Evolutionary conservation across 1,140 invertebrate genomes (phyloP).

Genomic region (Linepithema humile): DNA sequence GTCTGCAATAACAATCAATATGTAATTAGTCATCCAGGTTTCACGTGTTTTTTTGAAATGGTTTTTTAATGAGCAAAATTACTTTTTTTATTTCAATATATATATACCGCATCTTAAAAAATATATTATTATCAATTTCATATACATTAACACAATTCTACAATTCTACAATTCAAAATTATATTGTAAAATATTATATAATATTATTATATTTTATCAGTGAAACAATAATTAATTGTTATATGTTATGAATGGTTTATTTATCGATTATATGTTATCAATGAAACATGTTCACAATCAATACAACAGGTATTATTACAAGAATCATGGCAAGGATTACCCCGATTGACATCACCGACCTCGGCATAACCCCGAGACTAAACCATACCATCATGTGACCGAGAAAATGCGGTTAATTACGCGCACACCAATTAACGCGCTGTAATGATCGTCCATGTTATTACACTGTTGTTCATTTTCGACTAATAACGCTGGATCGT

Average conservation of each 20-base stretch:
- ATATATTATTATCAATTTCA: too few species aligned
- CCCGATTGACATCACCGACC: background rate
- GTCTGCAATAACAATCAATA: background rate
- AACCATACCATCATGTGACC: background rate
- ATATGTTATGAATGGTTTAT: background rate
- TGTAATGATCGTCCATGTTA: background rate
- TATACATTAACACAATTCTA: too few species aligned
- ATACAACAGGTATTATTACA: background rate
- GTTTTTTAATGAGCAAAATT: background rate
- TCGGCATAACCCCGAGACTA: background rate
- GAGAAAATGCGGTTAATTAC: slow-evolving; percentile 50
- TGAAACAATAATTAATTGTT: too few species aligned
- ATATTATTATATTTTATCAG: too few species aligned
- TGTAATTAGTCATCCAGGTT: background rate
- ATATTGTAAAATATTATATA: too few species aligned
- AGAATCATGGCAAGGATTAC: background rate
- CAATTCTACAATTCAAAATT: too few species aligned
- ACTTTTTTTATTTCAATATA: background rate
- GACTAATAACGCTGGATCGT: background rate
- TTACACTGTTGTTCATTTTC: slow-evolving; percentile 13
- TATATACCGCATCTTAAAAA: background rate
- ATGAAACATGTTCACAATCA: background rate
- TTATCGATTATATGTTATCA: background rate
- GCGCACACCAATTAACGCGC: slow-evolving; percentile 20
- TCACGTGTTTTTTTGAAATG: background rate